phyloP scores from a whole-genome alignment of 1,140 invertebrate species.

The Proctacanthus coquilletti region DNA sequence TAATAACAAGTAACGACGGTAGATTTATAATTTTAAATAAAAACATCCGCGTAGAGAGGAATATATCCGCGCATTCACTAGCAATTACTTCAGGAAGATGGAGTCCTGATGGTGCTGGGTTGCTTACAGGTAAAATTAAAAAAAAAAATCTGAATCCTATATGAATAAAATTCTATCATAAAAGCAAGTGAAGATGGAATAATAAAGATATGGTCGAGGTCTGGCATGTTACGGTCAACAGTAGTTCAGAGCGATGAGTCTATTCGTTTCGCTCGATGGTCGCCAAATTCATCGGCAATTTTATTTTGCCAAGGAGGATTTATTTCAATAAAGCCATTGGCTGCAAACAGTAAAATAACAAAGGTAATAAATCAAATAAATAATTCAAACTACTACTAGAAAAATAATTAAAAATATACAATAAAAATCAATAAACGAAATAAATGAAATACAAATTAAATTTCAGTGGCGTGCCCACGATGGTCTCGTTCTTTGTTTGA shows the following conservation, averaged over 20 bases:
- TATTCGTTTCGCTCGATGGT: conserved; percentile 77
- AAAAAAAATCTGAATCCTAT: conserved; percentile 26
- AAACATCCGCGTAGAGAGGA: conserved; percentile 83
- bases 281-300: conserved; percentile 67
- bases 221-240: conserved; percentile 85
- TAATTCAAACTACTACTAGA: conserved; percentile 1
- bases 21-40: conserved; percentile 58
- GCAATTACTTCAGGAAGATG: conserved; percentile 71
- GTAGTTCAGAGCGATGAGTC: conserved; percentile 63
- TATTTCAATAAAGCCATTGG: conserved; percentile 79
- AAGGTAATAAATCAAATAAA: conserved; percentile 39
- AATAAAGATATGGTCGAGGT: conserved; percentile 93
- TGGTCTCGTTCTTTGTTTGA: conserved; percentile 69
- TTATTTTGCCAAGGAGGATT: conserved; percentile 70
- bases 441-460: too few species aligned
- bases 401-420: too few species aligned
- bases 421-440: too few species aligned
- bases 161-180: not conserved
- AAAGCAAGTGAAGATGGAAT: conserved; percentile 85
- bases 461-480: conserved; percentile 94
- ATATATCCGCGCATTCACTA: conserved; percentile 83
- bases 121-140: conserved; percentile 90
- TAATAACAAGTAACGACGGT: conserved; percentile 83
- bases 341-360: conserved; percentile 71
- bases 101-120: conserved; percentile 83